Evolutionary conservation across 2,888 invertebrate species (phyloP), one percentile per base, ranked within the genome.

Genomic region (Cantharis flavilabris): DNA sequence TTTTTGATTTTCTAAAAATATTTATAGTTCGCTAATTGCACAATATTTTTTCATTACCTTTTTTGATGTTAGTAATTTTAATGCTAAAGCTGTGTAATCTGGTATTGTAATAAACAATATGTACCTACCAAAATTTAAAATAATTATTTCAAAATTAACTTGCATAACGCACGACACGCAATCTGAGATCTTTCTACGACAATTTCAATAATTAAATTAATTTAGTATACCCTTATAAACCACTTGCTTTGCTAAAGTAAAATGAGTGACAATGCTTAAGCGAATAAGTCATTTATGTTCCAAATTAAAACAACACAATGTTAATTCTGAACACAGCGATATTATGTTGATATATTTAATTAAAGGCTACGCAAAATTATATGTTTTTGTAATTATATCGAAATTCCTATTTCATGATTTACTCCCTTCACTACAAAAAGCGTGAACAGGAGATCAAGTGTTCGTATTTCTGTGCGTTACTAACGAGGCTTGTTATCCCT

Each of bases 401-500:
- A 49, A 49, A 49, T n/a, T 49, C 49, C n/a, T 9, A n/a, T n/a
- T 49, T n/a, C n/a, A 7, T n/a, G 49, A 49, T 49, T 49, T 49
- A 49, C n/a, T 49, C n/a, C n/a, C n/a, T 49, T 49, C 3, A n/a
- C n/a, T n/a, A 49, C 49, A n/a, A 67, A 72, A 73, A 26, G 63
- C 70, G 62, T 70, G 63, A 69, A 76, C 70, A 65, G 28, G 63
- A 76, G 72, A 70, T 76, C 70, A 70, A 76, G 69, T 76, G 63
- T 69, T 63, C 64, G 33, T 65, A 71, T 62, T 64, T 72, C 62
- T 69, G 63, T 72, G 70, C 72, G 63, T 62, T 30, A 33, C 69
- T 76, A 76, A 72, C 69, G 72, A 72, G 72, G 72, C 69, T 72
- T 72, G 72, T 76, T 76, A 76, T 72, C 76, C 76, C 72, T 72